Evolutionary conservation across 2,888 invertebrate species (phyloP), one percentile per base, ranked within the genome.

Genomic region (Aphidoletes aphidimyza): DNA sequence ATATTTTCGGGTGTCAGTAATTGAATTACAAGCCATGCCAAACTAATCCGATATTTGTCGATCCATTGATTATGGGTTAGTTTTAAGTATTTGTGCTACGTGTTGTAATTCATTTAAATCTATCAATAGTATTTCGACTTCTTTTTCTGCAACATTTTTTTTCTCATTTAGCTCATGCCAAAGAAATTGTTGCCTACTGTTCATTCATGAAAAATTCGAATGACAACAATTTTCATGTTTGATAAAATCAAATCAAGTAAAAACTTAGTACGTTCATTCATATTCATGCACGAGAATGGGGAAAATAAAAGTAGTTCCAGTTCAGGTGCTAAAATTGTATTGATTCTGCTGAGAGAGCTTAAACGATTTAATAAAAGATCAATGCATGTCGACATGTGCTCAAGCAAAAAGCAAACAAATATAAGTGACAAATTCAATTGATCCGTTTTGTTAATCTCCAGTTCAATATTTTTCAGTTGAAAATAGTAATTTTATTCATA

Each of bases 51-150:
- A 37, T 81, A 37, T 81, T 26, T 11, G 81, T 37, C 37, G n/a
- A 81, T 81, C 81, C 22, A 81, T 81, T 81, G 81, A 81, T 37
- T 78, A 36, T 78, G 36, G 17, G 34, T 78, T 36, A 36, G 81
- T 1, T 34, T n/a, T 37, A 37, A 81, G 81, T 81, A 37, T 8
- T 81, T 81, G 37, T 37, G 6, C 37, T 36, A 81, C 81, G 14
- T n/a, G n/a, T n/a, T 81, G 34, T 34, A 37, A 78, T 37, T 19
- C n/a, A 69, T 69, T 69, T 26, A 3, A 54, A 54, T 6, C 17
- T 2, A 0, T 54, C 54, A 22, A 54, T 54, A n/a, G 54, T 22
- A 30, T 30, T 69, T 34, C 30, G 1, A 42, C 30, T 26, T 54
- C 26, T 54, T 3, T 26, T n/a, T 26, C 47, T 47, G 22, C 22